These are phyloP conservation scores for Corythornis leucogaster DNA, from an alignment of 2,797 vertebrate genomes.

Conservation along the genomic window DNA sequence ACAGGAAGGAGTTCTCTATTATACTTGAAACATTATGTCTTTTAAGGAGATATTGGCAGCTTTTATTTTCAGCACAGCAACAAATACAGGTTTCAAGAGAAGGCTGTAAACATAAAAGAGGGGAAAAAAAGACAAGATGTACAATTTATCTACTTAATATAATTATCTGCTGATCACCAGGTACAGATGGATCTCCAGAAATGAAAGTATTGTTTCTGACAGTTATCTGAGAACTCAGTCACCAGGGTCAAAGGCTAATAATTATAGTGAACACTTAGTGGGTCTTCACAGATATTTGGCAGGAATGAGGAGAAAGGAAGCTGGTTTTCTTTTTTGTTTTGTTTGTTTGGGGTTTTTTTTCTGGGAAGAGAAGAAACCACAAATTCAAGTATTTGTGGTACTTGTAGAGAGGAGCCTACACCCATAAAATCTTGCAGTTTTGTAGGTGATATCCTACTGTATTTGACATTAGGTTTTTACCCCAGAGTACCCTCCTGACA, in stretches of 20 bases:
- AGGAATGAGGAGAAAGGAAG: neutral
- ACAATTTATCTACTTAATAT: neutral
- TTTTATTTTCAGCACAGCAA: neutral
- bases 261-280: neutral
- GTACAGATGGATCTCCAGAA: neutral
- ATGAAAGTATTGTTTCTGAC: neutral
- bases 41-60: neutral
- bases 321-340: neutral
- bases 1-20: neutral
- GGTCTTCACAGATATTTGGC: neutral
- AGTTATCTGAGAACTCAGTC: neutral
- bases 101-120: neutral
- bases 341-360: neutral
- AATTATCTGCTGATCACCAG: neutral
- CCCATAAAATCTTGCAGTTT: neutral
- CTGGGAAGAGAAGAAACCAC: neutral
- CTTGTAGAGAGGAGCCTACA: neutral
- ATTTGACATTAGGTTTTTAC: neutral
- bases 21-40: neutral
- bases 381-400: neutral
- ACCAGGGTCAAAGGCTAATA: neutral
- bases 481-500: neutral
- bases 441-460: neutral
- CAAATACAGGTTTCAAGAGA: neutral
- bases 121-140: neutral